These are phyloP conservation scores for Prietella phreatophila DNA, from an alignment of 2,113 vertebrate genomes.

Conservation along the genomic window DNA sequence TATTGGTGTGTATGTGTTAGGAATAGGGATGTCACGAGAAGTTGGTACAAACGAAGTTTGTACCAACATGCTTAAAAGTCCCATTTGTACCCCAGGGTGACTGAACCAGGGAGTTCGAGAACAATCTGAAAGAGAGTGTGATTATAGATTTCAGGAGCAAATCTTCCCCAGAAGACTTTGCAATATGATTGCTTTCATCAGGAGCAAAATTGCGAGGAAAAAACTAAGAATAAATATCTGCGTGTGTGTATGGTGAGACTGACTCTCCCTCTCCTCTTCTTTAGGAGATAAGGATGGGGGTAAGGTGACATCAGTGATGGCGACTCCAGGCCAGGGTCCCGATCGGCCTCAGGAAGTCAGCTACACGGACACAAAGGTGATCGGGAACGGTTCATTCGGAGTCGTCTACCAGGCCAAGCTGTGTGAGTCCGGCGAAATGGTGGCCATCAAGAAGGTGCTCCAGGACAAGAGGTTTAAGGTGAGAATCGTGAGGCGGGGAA, in stretches of 20 bases:
- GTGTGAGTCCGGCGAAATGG: constrained; percentile 95
- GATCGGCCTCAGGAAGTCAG: constrained; percentile 98
- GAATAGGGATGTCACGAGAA: too few relatives aligned
- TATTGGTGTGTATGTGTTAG: too few relatives aligned
- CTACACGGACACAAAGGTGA: constrained; percentile 98
- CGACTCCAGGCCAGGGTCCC: constrained; percentile 95
- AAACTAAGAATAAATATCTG: too few relatives aligned
- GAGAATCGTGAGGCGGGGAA: constrained; percentile 50
- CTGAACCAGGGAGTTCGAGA: neutral
- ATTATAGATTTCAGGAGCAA: neutral
- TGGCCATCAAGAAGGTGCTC: constrained; percentile 98
- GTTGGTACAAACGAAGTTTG: too few relatives aligned
- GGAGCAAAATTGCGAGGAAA: neutral
- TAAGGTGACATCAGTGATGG: constrained; percentile 97
- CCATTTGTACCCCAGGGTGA: neutral
- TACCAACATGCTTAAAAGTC: neutral
- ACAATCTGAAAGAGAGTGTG: neutral
- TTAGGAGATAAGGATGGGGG: constrained; percentile 97
- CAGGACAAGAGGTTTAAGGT: constrained; percentile 99
- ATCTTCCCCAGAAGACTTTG: neutral
- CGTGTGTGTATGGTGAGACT: neutral
- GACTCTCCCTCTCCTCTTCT: constrained; percentile 1
- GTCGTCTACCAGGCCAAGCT: constrained; percentile 99
- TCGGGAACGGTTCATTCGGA: constrained; percentile 97
- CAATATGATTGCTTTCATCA: neutral